Evolutionary conservation across 2,888 invertebrate genomes (phyloP), one percentile per base, ranked within the genome.

Genomic region (Ceraclea dissimilis): DNA sequence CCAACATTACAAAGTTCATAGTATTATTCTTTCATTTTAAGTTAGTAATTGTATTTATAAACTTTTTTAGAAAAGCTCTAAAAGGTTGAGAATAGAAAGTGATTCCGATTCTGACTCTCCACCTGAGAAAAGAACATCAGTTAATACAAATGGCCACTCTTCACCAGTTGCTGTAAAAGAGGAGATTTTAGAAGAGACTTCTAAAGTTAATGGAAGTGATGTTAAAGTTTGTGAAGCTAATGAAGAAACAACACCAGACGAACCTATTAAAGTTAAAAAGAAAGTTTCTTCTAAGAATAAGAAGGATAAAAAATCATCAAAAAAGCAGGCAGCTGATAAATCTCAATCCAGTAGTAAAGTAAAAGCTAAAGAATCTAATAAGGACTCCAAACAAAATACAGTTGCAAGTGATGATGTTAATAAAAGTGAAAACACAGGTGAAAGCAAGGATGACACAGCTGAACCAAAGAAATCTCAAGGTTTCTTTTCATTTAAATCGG

Each of bases 61-160:
- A 2, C 54, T n/a, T 53, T 65, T 63, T 8, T 58, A 75, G 75
- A 67, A 61, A 50, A 53, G 33, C 34, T 65, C 69, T 1, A 76
- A 76, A 63, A 68, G 75, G 52, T 64, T 67, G 13, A 64, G 75
- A 46, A 52, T 72, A 26, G 68, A 69, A 59, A 71, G 69, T 63
- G 71, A 67, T 8, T 69, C 70, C 64, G 73, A 71, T 11, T 63
- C 68, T 0, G 60, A 65, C 31, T 56, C 63, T 13, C 57, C 63
- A 6, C 56, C 62, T 2, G 56, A 54, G 19, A 57, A 53, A 33
- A 57, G 51, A 52, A 54, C 33, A 17, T 54, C 49, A 11, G 2
- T 34, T 8, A 57, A 39, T 20, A 53, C 59, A 18, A 56, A 65
- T n/a, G 50, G 44, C 11, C 34, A 26, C 21, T 21, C 22, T 13